Evolutionary conservation across 2,888 invertebrate species (phyloP), one percentile per base, ranked within the genome.

Genomic region (Lasioglossum oenotherae): DNA sequence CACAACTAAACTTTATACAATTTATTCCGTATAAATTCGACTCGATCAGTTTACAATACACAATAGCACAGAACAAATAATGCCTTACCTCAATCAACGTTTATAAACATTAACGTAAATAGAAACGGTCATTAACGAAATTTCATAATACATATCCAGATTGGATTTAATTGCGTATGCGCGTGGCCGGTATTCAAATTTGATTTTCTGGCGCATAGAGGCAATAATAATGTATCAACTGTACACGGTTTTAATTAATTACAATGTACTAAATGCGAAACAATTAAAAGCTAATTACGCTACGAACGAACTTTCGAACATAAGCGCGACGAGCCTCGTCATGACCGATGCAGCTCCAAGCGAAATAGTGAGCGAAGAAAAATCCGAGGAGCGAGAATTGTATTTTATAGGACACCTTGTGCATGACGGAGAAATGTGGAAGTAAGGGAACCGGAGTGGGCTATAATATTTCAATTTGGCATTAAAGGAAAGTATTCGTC

Each of bases 391-490:
- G 10, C 4, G 16, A 27, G 60, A 64, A 64, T 64, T 16, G 60
- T 31, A 35, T 69, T 69, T n/a, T n/a, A 69, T 53, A 27, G 23
- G 31, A 4, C 78, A 53, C 35, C 74, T 78, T 44, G n/a, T 78
- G 53, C 23, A 73, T 57, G 38, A 23, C 23, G 38, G n/a, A 41
- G 23, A 38, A 76, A 76, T 35, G 60, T n/a, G 14, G 53, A 72
- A 35, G 73, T 38, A 44, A 71, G 80, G 57, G 60, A 49, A 41
- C 41, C 31, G n/a, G 57, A 72, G 73, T 57, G 14, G 57, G n/a
- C 57, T 64, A 75, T 80, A 85, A 85, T 85, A 81, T 85, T 87
- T 87, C 82, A 82, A 85, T 87, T 80, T 75, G 60, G 79, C 82
- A 80, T 81, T 75, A 76, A 76, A 74, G 71, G 41, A 60, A 76